These are phyloP conservation scores for Oasisia sp. DNA, from an alignment of 2,888 invertebrate genomes.

Conservation along the genomic window DNA sequence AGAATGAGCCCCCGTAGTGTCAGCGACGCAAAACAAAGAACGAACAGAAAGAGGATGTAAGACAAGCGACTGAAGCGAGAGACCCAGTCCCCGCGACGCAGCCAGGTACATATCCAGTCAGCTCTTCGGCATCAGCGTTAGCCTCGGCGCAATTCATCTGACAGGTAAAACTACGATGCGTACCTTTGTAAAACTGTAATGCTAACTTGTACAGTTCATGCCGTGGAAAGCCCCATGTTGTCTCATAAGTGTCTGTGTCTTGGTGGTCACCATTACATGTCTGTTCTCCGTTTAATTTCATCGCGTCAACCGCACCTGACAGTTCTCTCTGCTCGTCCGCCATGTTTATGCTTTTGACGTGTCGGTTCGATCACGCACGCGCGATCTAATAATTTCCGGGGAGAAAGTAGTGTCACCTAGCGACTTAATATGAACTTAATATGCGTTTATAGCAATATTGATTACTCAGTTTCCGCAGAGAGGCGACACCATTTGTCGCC, in stretches of 20 bases:
- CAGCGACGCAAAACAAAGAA: neutral
- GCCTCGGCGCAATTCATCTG: neutral
- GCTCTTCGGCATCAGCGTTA: neutral
- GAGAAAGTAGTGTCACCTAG: neutral
- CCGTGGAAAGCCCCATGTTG: conserved; percentile 67
- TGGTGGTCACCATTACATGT: neutral
- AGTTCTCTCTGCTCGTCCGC: conserved; percentile 17
- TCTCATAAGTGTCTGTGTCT: conserved; percentile 21
- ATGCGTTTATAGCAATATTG: neutral
- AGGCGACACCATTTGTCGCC: no score
- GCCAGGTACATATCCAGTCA: neutral
- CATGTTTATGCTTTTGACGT: conserved; percentile 25
- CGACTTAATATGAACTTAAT: neutral
- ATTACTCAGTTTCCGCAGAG: no score
- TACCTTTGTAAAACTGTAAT: conserved; percentile 93
- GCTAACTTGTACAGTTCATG: conserved; percentile 89
- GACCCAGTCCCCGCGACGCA: no score
- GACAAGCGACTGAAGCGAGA: neutral
- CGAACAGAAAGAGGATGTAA: neutral
- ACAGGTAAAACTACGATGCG: neutral
- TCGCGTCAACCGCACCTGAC: conserved; percentile 21
- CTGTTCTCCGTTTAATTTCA: conserved; percentile 17
- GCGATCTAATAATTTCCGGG: neutral
- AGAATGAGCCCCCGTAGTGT: neutral
- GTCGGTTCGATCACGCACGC: conserved; percentile 22